Conservation (phyloP, 2,113 vertebrate species). For the Irena cyanogastra region DNA sequence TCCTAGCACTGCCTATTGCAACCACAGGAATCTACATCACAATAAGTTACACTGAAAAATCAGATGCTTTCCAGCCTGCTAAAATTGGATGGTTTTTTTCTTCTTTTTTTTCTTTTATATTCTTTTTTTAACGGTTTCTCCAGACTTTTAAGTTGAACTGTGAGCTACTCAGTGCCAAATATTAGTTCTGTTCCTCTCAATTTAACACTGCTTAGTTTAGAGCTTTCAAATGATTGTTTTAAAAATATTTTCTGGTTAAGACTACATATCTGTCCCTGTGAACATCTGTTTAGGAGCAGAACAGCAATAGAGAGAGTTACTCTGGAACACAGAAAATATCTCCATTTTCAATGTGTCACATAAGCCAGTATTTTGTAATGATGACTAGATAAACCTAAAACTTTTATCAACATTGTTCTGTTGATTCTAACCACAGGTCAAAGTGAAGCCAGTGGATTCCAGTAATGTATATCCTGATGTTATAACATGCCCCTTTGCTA, state of each 20-base stretch:
- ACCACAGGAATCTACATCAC: not conserved
- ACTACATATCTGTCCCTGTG: not conserved
- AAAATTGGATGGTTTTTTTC: not conserved
- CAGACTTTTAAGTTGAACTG: not conserved
- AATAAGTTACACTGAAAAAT: not conserved
- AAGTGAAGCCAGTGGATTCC: not conserved
- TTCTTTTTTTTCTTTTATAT: not conserved
- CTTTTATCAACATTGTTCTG: not conserved
- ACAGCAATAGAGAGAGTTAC: not conserved
- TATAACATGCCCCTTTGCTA: not conserved
- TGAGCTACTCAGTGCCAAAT: not conserved
- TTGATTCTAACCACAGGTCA: not conserved
- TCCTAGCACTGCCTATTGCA: not conserved
- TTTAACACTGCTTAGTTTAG: not conserved
- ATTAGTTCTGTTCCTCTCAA: not conserved
- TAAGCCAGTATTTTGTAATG: not conserved
- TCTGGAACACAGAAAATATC: not conserved
- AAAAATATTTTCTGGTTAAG: not conserved
- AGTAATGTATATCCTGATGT: not conserved
- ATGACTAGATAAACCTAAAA: not conserved
- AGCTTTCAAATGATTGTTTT: not conserved
- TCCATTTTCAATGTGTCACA: not conserved
- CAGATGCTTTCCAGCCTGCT: not conserved
- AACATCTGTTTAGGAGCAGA: not conserved
- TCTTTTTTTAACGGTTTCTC: not conserved